Evolutionary conservation across 2,888 invertebrate species (phyloP).

Genomic region (Cinara cedri): DNA sequence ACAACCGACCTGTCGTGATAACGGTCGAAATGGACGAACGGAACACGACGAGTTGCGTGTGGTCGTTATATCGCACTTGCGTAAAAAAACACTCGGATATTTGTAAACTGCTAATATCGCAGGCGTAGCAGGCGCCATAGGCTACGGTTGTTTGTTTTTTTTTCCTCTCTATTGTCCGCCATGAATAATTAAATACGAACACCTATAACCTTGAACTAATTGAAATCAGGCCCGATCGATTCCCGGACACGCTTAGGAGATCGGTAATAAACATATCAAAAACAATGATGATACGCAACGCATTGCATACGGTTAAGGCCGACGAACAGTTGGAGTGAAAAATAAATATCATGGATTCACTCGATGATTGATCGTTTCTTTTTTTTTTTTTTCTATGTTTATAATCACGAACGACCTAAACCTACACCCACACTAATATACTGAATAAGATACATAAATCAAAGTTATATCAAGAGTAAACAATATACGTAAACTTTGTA

Average conservation of each 20-base stretch:
- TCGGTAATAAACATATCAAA: conserved; percentile 10
- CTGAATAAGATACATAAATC: no score
- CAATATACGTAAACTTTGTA: no score
- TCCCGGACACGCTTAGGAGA: conserved; percentile 33
- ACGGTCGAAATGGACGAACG: no score
- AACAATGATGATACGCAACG: background rate
- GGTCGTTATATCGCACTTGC: no score
- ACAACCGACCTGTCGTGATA: no score
- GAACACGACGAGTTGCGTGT: no score
- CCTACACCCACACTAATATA: no score
- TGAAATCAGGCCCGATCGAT: background rate
- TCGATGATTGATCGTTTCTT: background rate
- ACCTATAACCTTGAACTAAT: conserved; percentile 17
- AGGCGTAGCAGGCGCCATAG: background rate
- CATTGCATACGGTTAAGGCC: background rate
- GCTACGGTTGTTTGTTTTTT: no score
- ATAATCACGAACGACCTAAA: no score
- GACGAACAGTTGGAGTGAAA: background rate
- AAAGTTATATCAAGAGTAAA: no score
- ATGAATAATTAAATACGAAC: background rate
- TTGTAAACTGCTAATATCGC: background rate
- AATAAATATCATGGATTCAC: background rate
- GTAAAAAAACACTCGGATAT: no score
- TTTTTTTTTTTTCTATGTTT: no score
- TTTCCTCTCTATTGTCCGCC: background rate